Conservation (phyloP, 1,140 invertebrate species). For the Lerema accius region DNA sequence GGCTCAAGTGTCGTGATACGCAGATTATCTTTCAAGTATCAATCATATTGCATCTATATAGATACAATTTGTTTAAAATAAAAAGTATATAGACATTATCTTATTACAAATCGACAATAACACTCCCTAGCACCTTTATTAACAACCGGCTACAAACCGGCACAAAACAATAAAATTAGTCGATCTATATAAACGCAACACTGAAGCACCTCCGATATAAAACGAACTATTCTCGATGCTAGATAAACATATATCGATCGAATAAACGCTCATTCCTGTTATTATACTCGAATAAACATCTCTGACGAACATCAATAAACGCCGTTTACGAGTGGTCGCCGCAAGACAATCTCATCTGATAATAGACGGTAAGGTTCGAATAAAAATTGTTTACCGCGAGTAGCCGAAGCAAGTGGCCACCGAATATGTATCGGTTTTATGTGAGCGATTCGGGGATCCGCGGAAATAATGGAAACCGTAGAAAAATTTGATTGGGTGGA, state of each 20-base stretch:
- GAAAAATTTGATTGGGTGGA: no score
- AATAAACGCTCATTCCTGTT: conserved; percentile 65
- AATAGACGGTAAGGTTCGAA: conserved; percentile 56
- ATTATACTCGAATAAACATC: conserved; percentile 71
- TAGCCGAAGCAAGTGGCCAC: conserved; percentile 40
- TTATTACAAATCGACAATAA: no score
- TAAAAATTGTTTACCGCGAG: conserved; percentile 70
- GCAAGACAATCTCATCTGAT: conserved; percentile 63
- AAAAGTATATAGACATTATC: no score
- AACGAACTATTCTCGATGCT: conserved; percentile 48
- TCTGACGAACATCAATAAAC: conserved; percentile 33
- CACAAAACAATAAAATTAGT: conserved; percentile 44
- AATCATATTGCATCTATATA: no score
- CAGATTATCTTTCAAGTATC: no score
- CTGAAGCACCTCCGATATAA: conserved; percentile 41
- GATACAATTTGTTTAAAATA: no score
- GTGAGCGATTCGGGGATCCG: conserved; percentile 33
- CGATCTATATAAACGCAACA: conserved; percentile 38
- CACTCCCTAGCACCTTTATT: conserved; percentile 2
- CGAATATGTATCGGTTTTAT: conserved; percentile 42
- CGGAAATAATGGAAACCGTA: no score
- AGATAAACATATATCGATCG: conserved; percentile 48
- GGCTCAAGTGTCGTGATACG: no score
- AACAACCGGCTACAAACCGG: conserved; percentile 12
- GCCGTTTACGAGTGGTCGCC: conserved; percentile 58